Conservation (phyloP, 2,113 vertebrate genomes). For the Sarotherodon lohbergeri region DNA sequence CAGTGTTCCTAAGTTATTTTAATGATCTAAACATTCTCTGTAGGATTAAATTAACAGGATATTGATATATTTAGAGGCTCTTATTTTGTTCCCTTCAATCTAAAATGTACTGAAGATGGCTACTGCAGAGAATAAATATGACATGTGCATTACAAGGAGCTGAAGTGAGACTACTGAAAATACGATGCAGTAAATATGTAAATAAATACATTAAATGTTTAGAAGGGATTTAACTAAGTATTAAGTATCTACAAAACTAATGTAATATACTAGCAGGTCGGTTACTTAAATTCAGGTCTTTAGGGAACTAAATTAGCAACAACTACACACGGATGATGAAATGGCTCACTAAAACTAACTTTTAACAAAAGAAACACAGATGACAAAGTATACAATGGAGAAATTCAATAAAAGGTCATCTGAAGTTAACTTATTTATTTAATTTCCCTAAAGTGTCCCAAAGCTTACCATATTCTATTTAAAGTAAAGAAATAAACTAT, state of each 20-base stretch:
- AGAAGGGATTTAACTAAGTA: background rate
- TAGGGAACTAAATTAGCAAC: background rate
- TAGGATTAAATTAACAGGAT: background rate
- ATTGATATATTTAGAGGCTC: background rate
- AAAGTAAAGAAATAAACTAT: no score
- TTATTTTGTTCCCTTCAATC: background rate
- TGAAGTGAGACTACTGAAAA: background rate
- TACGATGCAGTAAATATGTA: background rate
- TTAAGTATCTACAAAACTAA: background rate
- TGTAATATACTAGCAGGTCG: background rate
- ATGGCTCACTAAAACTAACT: background rate
- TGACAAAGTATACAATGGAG: background rate
- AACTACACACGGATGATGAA: background rate
- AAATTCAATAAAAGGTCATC: accelerated
- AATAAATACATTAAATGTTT: background rate
- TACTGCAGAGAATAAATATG: background rate
- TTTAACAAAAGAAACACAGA: background rate
- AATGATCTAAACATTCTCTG: background rate
- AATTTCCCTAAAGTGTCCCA: background rate
- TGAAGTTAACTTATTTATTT: background rate
- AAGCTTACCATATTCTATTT: background rate
- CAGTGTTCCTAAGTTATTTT: background rate
- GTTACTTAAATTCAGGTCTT: background rate
- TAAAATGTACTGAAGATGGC: background rate
- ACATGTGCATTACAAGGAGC: accelerated